Evolutionary conservation across 2,797 vertebrate species (phyloP).

Genomic region (Morelia viridis): DNA sequence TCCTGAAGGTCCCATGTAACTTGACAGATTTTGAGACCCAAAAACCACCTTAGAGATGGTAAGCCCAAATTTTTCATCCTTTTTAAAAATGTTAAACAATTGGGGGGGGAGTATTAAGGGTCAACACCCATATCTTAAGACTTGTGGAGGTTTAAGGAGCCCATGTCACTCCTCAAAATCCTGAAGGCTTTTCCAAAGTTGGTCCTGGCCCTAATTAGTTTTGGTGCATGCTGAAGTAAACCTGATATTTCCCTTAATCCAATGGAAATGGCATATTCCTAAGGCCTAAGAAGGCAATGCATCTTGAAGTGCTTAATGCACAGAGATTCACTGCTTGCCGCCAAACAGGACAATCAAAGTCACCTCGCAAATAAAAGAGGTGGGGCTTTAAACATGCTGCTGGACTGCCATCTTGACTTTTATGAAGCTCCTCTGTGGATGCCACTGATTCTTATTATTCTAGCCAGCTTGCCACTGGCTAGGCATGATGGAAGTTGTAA

Average conservation of each 20-base stretch:
- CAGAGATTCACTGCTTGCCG: background rate
- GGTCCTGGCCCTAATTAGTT: background rate
- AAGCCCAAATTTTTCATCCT: background rate
- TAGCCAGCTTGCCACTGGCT: background rate
- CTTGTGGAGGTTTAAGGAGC: background rate
- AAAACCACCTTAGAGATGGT: background rate
- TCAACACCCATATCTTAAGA: background rate
- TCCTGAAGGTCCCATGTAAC: background rate
- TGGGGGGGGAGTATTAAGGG: background rate
- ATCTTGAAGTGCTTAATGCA: background rate
- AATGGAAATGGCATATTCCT: background rate
- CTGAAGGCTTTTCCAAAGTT: background rate
- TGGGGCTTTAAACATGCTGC: background rate
- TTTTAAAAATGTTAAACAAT: background rate
- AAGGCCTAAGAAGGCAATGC: background rate
- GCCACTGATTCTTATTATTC: background rate
- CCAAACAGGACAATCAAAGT: background rate
- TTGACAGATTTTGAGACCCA: background rate
- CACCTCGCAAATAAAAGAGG: background rate
- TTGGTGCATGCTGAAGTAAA: background rate
- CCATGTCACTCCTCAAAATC: background rate
- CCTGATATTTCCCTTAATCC: background rate
- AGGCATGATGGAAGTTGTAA: background rate
- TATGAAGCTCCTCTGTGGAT: background rate
- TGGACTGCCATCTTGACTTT: background rate